These are phyloP conservation scores for Aethina tumida DNA, from an alignment of 1,140 invertebrate genomes.

Conservation along the genomic window DNA sequence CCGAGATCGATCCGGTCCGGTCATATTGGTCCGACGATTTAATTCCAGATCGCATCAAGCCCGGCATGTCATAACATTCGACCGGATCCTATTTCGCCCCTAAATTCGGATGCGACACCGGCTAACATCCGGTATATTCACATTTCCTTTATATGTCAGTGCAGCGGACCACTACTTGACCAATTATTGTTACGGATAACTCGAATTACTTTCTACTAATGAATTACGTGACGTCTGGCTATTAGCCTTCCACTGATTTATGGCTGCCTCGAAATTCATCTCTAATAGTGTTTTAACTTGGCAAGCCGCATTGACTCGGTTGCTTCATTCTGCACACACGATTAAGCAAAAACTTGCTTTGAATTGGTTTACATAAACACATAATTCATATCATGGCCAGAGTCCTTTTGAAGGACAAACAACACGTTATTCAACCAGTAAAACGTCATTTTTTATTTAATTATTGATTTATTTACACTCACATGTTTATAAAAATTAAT, in stretches of 20 bases:
- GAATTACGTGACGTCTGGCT: conserved; percentile 16
- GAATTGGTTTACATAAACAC: no score
- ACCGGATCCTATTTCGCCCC: conserved; percentile 15
- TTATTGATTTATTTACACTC: no score
- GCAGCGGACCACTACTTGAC: conserved; percentile 2
- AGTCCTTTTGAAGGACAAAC: no score
- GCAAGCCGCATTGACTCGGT: no score
- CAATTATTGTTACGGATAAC: conserved; percentile 19
- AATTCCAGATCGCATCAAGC: conserved; percentile 21
- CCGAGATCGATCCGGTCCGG: conserved; percentile 3
- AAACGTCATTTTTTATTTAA: no score
- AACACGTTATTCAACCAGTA: no score
- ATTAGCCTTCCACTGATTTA: conserved; percentile 8
- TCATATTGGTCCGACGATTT: conserved; percentile 22
- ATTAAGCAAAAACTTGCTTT: no score
- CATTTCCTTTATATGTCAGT: conserved; percentile 10
- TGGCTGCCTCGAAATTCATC: no score
- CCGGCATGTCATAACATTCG: conserved; percentile 19
- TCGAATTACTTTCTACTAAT: conserved; percentile 17
- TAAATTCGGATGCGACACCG: conserved; percentile 18
- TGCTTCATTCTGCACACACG: no score
- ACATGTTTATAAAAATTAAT: no score
- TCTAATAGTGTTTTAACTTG: no score
- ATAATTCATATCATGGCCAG: no score
- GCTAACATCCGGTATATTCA: conserved; percentile 11